phyloP scores from a whole-genome alignment of 1,140 invertebrate species.

The Leptestheria dahalacensis region DNA sequence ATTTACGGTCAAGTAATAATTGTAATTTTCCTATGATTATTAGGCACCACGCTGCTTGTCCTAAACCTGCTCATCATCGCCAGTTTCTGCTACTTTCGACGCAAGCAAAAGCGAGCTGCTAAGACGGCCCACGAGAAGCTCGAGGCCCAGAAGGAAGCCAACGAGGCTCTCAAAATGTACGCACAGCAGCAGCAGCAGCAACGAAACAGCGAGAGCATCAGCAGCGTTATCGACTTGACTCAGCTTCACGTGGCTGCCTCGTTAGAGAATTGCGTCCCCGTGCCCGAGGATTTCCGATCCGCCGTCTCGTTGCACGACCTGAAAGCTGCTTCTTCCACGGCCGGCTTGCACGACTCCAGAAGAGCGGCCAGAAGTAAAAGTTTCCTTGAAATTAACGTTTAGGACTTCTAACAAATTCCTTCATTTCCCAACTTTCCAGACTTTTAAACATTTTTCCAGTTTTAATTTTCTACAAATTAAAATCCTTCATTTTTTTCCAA shows the following conservation, averaged over 20 bases:
- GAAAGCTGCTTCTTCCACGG: neutral
- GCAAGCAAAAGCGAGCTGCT: neutral
- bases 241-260: neutral
- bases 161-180: neutral
- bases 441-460: too few species aligned
- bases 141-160: neutral
- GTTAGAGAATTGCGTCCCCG: neutral
- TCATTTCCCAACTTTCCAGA: too few species aligned
- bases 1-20: too few species aligned
- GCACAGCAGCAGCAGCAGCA: neutral
- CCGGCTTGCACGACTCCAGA: neutral
- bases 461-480: too few species aligned
- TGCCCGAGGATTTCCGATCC: neutral
- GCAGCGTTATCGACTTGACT: neutral
- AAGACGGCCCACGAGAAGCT: neutral
- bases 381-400: neutral
- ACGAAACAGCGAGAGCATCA: neutral
- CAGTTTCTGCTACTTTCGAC: neutral
- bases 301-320: neutral
- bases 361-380: neutral
- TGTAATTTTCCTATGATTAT: too few species aligned
- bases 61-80: conserved; percentile 5
- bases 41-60: conserved; percentile 1
- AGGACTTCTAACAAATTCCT: neutral
- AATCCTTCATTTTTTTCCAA: too few species aligned